Evolutionary conservation across 2,888 invertebrate species (phyloP).

Genomic region (Sarcophaga variegata): DNA sequence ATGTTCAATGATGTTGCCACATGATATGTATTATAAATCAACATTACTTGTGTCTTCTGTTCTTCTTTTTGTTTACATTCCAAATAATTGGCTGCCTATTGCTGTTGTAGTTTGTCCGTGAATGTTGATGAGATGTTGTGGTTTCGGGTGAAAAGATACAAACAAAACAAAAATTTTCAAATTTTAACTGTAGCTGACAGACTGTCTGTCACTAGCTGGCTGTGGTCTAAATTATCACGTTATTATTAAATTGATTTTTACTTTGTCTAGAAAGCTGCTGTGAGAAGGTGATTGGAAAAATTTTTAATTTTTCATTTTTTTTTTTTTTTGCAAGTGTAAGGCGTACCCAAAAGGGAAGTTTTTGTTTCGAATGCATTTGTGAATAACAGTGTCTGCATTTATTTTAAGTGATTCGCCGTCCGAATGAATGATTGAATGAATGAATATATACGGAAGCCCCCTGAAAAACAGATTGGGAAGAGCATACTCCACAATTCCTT

Average conservation of each 20-base stretch:
- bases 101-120: not conserved
- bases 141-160: conserved; percentile 1
- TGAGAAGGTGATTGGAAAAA: too few relatives aligned
- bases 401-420: too few relatives aligned
- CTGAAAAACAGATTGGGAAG: too few relatives aligned
- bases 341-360: too few relatives aligned
- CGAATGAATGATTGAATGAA: too few relatives aligned
- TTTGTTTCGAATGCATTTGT: too few relatives aligned
- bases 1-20: not conserved
- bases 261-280: not conserved
- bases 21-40: conserved; percentile 21
- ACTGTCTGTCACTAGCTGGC: not conserved
- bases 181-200: conserved; percentile 40
- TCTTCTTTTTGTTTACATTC: not conserved
- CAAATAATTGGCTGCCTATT: conserved; percentile 39
- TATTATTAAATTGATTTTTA: not conserved
- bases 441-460: too few relatives aligned
- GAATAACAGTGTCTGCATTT: too few relatives aligned
- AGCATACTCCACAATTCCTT: too few relatives aligned
- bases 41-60: conserved; percentile 24
- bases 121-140: conserved; percentile 52
- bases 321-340: too few relatives aligned
- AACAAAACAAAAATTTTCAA: conserved; percentile 42
- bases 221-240: not conserved
- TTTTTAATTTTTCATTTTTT: too few relatives aligned